Evolutionary conservation across 2,797 vertebrate genomes (phyloP), one percentile per base, ranked within the genome.

Genomic region (Decapterus maruadsi): DNA sequence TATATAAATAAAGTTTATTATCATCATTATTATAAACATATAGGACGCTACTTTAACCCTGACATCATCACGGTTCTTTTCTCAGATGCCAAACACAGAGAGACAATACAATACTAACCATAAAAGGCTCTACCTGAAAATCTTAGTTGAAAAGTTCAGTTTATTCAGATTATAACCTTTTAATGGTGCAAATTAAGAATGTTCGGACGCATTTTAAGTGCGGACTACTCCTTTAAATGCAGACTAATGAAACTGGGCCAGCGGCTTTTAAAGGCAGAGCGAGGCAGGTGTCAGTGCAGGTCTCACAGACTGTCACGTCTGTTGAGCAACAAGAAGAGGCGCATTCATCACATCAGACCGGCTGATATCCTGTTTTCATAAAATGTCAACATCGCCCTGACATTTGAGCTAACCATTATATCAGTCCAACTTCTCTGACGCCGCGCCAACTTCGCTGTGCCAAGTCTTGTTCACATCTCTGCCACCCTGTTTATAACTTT

Each of bases 401-500:
- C 57, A 69, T 72, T 65, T 78, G 56, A 77, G 72, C 65, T 62
- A 72, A 66, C 63, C 74, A 34, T 64, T 72, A 46, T 38, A 68
- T 71, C 81, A 26, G 53, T 36, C 67, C 51, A 77, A 74, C 56
- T 75, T 57, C 42, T 45, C 75, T 58, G 75, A 76, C 5, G 10
- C 58, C 19, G n/a, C 60, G 56, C 58, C 76, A 86, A 82, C 77
- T 82, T 80, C 68, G 53, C 68, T 22, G 75, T 71, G 82, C 83
- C 78, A 83, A 82, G 72, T 61, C 61, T 53, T 45, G 61, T 75
- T 82, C 53, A 60, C 64, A 55, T 70, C 75, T 60, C 72, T 68
- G 75, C 83, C 67, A 36, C 69, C 45, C 48, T 73, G 83, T 89
- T 89, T 80, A 80, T 81, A 84, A 84, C 82, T 82, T 63, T 91